Evolutionary conservation across 2,113 vertebrate species (phyloP).

Genomic region (Paraplagusia blochii): DNA sequence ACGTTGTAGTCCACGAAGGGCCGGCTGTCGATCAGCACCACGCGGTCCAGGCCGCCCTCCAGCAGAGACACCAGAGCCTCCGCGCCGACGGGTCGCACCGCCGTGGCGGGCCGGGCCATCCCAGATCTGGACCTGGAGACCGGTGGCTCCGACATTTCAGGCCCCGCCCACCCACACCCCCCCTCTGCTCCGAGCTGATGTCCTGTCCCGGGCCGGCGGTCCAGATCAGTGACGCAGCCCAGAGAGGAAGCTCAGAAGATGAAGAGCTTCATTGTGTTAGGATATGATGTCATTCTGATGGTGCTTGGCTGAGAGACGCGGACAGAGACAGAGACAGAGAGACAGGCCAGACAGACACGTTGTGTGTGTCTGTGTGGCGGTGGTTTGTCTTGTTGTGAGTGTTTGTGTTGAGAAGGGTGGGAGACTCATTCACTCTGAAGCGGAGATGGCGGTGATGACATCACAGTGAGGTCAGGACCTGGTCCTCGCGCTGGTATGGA

Average conservation of each 20-base stretch:
- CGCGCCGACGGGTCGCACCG: slow-evolving; percentile 74
- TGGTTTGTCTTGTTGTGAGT: slow-evolving; percentile 7
- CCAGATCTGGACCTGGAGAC: slow-evolving; percentile 47
- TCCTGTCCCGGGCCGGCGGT: slow-evolving; percentile 40
- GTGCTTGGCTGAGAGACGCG: slow-evolving; percentile 73
- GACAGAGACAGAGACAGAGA: slow-evolving; percentile 10
- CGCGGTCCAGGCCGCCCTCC: slow-evolving; percentile 84
- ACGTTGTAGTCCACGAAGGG: slow-evolving; percentile 95
- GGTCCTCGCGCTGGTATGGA: slow-evolving; percentile 67
- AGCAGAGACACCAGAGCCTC: slow-evolving; percentile 89
- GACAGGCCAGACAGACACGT: slow-evolving; percentile 42
- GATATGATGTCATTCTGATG: slow-evolving; percentile 83
- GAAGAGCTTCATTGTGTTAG: slow-evolving; percentile 80
- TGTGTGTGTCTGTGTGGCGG: slow-evolving; percentile 18
- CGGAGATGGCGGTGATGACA: slow-evolving; percentile 72
- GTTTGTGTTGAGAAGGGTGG: slow-evolving; percentile 18
- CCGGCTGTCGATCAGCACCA: slow-evolving; percentile 92
- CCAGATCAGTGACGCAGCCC: slow-evolving; percentile 74
- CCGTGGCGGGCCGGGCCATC: slow-evolving; percentile 34
- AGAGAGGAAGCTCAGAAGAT: slow-evolving; percentile 80
- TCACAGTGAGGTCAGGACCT: slow-evolving; percentile 76
- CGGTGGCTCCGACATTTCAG: slow-evolving; percentile 79
- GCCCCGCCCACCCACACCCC: slow-evolving; percentile 63
- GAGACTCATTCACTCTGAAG: slow-evolving; percentile 65
- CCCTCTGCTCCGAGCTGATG: background rate